phyloP scores from a whole-genome alignment of 2,797 vertebrate species.

The Anguilla megastoma region DNA sequence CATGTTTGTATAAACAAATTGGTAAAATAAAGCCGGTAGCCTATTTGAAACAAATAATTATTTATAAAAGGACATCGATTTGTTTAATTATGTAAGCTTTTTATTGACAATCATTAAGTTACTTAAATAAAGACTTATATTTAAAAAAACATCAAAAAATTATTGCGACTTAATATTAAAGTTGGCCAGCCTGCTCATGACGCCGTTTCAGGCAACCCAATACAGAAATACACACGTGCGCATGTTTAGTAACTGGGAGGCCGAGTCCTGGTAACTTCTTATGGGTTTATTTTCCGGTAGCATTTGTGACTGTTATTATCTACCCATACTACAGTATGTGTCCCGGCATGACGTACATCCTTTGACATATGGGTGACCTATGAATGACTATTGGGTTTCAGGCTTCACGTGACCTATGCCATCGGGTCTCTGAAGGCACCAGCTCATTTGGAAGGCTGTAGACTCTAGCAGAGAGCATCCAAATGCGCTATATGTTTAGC shows the following conservation, averaged over 20 bases:
- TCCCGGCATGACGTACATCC: neutral
- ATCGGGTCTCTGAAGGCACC: neutral
- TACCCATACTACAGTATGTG: neutral
- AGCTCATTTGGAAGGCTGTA: neutral
- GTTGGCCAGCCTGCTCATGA: neutral
- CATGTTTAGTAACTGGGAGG: neutral
- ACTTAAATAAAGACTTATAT: neutral
- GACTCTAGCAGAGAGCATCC: neutral
- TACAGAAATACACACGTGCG: neutral
- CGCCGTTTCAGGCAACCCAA: neutral
- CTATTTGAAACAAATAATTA: neutral
- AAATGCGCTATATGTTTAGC: neutral
- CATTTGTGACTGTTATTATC: neutral
- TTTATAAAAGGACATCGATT: neutral
- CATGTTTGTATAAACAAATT: neutral
- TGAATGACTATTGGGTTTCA: conserved; percentile 1
- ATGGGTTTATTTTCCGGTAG: neutral
- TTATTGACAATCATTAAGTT: neutral
- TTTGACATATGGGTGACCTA: conserved; percentile 4
- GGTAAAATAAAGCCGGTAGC: neutral
- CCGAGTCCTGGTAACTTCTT: neutral
- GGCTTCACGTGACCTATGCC: conserved; percentile 8
- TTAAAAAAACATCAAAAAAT: neutral
- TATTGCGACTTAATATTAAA: neutral
- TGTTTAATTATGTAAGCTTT: neutral